A percentile compares a stretch with the other conserved stretches of the same genome.
phyloP scores from a whole-genome alignment of 2,113 vertebrate species.

The Rhinichthys klamathensis region DNA sequence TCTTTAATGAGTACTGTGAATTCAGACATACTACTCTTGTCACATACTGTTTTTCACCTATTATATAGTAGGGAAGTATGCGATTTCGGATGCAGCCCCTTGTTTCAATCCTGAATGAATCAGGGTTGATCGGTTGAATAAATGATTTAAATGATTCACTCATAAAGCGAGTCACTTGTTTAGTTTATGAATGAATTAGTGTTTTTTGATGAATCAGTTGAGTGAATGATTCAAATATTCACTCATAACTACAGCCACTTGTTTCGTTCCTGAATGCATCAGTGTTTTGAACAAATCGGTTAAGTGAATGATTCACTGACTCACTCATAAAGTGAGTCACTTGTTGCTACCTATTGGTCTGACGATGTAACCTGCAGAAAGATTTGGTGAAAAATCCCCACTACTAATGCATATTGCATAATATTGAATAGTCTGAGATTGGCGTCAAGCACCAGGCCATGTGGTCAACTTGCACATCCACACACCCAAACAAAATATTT shows the following conservation, averaged over 20 bases:
- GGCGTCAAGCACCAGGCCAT: background rate
- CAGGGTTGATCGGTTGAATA: background rate
- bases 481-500: slow-evolving; percentile 47
- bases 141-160: background rate
- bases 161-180: background rate
- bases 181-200: too few species aligned
- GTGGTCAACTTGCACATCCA: background rate
- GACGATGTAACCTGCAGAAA: background rate
- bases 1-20: too few species aligned
- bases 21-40: too few species aligned
- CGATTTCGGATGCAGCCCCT: too few species aligned
- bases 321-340: background rate
- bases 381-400: too few species aligned
- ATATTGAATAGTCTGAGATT: background rate
- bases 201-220: too few species aligned
- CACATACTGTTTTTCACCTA: too few species aligned
- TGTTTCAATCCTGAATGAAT: background rate
- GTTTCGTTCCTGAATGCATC: background rate
- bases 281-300: background rate
- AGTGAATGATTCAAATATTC: background rate
- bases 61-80: too few species aligned
- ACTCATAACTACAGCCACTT: background rate
- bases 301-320: background rate
- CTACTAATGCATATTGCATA: too few species aligned
- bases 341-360: background rate